Evolutionary conservation across 2,797 vertebrate genomes (phyloP).

Genomic region (Columba guinea): DNA sequence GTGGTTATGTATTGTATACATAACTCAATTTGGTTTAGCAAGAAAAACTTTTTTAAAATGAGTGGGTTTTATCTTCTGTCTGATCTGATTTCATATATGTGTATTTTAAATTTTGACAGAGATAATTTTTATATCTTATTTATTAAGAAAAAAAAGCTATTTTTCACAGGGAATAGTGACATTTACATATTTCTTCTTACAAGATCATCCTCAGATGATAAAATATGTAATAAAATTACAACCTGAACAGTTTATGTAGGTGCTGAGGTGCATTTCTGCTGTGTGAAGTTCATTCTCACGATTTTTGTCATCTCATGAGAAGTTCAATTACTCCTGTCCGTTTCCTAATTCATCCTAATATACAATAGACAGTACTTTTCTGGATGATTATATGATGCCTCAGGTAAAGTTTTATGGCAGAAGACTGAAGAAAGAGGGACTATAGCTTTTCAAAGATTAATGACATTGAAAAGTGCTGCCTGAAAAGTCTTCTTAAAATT

Average conservation of each 20-base stretch:
- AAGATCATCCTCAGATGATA: background rate
- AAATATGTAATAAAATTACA: background rate
- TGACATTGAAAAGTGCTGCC: background rate
- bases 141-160: background rate
- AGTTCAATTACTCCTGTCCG: background rate
- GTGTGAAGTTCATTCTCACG: background rate
- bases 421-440: slow-evolving; percentile 7
- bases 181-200: background rate
- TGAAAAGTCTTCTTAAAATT: background rate
- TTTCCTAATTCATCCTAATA: background rate
- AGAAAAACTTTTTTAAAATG: background rate
- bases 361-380: background rate
- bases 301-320: slow-evolving; percentile 6
- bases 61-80: background rate
- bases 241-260: background rate
- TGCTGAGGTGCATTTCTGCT: background rate
- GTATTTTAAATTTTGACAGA: background rate
- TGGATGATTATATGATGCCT: background rate
- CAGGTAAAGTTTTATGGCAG: background rate
- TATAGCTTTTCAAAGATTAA: slow-evolving; percentile 16
- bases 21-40: background rate
- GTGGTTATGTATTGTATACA: background rate
- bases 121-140: background rate
- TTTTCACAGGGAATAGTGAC: background rate
- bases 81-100: background rate